A percentile compares a stretch with the other conserved stretches of the same genome.
phyloP scores from a whole-genome alignment of 2,888 invertebrate species.

The Epinotia nisella region DNA sequence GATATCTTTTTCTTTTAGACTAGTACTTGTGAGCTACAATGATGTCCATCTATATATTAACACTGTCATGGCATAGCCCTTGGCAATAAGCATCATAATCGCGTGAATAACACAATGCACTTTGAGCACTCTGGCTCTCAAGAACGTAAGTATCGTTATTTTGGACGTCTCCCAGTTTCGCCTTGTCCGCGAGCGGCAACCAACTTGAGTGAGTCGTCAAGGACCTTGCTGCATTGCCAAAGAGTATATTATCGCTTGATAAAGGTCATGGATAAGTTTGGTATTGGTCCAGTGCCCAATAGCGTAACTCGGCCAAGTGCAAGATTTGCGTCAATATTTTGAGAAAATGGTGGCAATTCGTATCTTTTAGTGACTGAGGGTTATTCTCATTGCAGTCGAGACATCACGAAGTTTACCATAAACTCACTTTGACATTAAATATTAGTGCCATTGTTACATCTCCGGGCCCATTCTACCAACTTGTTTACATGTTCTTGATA shows the following conservation, averaged over 20 bases:
- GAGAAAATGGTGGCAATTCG: not conserved
- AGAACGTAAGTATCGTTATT: constrained; percentile 2
- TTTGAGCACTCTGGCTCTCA: not conserved
- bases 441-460: too few relatives aligned
- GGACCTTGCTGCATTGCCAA: not conserved
- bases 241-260: constrained; percentile 4
- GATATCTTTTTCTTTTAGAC: too few relatives aligned
- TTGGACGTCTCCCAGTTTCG: not conserved
- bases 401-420: too few relatives aligned
- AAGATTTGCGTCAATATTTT: not conserved
- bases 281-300: not conserved
- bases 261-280: not conserved
- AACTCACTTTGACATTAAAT: too few relatives aligned
- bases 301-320: not conserved
- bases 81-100: not conserved
- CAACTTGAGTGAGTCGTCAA: not conserved
- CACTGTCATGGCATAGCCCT: not conserved
- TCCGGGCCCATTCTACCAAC: too few relatives aligned
- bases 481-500: too few relatives aligned
- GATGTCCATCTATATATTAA: not conserved
- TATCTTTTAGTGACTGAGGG: not conserved
- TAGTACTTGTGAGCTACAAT: too few relatives aligned
- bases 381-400: too few relatives aligned
- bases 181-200: not conserved
- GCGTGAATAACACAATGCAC: not conserved